A percentile compares a stretch with the other conserved stretches of the same genome.
phyloP scores from a whole-genome alignment of 1,140 invertebrate genomes.

The Radopholus similis region DNA sequence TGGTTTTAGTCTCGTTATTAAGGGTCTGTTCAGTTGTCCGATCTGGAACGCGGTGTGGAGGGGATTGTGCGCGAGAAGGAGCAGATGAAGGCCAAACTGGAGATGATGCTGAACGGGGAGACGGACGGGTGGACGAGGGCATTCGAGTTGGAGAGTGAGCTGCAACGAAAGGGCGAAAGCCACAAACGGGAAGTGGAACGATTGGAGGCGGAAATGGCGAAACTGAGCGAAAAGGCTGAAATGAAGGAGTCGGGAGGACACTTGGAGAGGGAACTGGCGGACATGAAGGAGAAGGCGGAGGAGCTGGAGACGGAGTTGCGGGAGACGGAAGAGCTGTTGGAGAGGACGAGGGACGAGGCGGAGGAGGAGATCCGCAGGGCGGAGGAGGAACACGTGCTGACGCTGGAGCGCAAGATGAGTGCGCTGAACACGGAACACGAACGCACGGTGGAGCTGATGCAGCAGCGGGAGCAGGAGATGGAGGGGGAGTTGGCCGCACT shows the following conservation, averaged over 20 bases:
- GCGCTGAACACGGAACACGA: conserved; percentile 18
- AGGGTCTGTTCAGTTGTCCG: conserved; percentile 13
- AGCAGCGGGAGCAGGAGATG: conserved; percentile 13
- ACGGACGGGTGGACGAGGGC: conserved; percentile 6
- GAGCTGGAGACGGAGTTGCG: neutral
- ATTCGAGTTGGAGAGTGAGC: conserved; percentile 14
- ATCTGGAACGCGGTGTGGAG: conserved; percentile 23
- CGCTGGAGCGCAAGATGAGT: conserved; percentile 15
- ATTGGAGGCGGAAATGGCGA: conserved; percentile 35
- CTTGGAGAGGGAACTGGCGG: conserved; percentile 18
- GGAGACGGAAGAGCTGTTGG: conserved; percentile 59
- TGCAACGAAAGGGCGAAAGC: no score
- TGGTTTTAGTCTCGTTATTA: neutral
- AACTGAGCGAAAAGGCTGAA: conserved; percentile 28
- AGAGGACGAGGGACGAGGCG: conserved; percentile 93
- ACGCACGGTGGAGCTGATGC: conserved; percentile 22
- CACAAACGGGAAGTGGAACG: no score
- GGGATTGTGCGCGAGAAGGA: conserved; percentile 33
- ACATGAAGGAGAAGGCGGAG: conserved; percentile 12
- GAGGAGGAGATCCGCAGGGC: conserved; percentile 77
- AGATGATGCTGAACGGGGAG: conserved; percentile 22
- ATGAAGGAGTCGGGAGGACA: conserved; percentile 3
- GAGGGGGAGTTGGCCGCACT: neutral
- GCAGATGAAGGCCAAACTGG: conserved; percentile 20
- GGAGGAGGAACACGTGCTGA: conserved; percentile 9